phyloP scores from a whole-genome alignment of 2,888 invertebrate genomes.

The Acronicta aceris region DNA sequence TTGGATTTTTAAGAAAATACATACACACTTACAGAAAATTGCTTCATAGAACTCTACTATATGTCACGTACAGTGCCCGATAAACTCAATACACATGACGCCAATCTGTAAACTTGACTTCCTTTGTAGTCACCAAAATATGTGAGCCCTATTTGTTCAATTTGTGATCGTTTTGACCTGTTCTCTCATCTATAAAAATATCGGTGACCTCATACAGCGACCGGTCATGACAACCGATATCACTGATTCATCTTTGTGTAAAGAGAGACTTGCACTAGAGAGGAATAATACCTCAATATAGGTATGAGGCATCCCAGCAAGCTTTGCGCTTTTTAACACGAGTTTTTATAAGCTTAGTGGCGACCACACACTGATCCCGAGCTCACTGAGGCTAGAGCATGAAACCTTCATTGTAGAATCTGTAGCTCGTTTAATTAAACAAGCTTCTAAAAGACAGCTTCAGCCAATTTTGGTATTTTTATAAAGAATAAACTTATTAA shows the following conservation, averaged over 20 bases:
- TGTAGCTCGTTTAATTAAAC: conserved; percentile 47
- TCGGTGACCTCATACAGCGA: conserved; percentile 39
- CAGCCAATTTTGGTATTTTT: conserved; percentile 17
- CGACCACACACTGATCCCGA: conserved; percentile 13
- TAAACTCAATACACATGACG: conserved; percentile 5
- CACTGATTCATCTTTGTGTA: conserved; percentile 40
- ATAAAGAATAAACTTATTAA: no score
- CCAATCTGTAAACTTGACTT: conserved; percentile 8
- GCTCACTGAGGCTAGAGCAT: conserved; percentile 16
- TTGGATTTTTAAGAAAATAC: no score
- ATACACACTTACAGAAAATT: background rate
- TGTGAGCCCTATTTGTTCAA: conserved; percentile 23
- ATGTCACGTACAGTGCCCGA: conserved; percentile 4
- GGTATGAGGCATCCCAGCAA: background rate
- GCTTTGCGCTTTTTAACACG: background rate
- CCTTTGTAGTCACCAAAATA: conserved; percentile 20
- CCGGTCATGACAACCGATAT: conserved; percentile 30
- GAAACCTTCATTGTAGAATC: conserved; percentile 18
- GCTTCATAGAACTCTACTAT: background rate
- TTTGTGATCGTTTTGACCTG: conserved; percentile 18
- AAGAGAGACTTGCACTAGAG: conserved; percentile 20
- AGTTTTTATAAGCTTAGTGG: conserved; percentile 5
- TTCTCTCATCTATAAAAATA: conserved; percentile 31
- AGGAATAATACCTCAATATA: background rate
- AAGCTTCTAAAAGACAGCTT: conserved; percentile 29